phyloP scores from a whole-genome alignment of 2,888 invertebrate species.

The Cheiracanthium punctorium region DNA sequence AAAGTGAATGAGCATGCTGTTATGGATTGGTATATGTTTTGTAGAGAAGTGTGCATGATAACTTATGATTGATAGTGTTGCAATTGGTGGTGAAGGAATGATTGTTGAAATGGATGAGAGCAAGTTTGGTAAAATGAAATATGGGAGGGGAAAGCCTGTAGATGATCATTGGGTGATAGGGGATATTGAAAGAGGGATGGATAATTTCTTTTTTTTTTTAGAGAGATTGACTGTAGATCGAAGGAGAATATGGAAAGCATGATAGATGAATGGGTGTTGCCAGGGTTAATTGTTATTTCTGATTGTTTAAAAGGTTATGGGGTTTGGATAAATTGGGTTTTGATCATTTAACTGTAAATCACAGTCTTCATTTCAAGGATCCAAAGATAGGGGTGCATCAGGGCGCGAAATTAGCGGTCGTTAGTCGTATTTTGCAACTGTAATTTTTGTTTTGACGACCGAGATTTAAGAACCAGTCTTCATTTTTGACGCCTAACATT shows the following conservation, averaged over 20 bases:
- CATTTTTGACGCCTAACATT: no score
- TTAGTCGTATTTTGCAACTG: no score
- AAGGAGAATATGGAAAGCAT: neutral
- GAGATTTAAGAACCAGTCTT: no score
- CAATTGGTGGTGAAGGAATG: neutral
- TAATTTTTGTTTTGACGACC: no score
- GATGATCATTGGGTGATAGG: conserved; percentile 6
- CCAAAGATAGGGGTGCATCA: no score
- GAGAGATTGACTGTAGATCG: neutral
- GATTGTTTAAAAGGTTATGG: no score
- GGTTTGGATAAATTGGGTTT: no score
- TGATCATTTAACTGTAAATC: no score
- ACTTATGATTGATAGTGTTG: neutral
- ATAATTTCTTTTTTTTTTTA: conserved; percentile 5
- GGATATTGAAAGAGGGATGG: neutral
- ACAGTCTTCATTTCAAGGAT: no score
- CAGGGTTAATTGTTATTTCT: no score
- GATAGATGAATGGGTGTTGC: neutral
- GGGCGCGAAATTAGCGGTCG: no score
- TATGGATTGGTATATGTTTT: neutral
- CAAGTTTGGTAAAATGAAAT: neutral
- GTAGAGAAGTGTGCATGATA: neutral
- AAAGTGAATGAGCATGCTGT: neutral
- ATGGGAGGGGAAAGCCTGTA: neutral
- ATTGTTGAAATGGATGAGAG: neutral